A percentile compares a stretch with the other conserved stretches of the same genome.
phyloP scores from a whole-genome alignment of 64 coral and sea anemone genomes.

The Montipora sp. region DNA sequence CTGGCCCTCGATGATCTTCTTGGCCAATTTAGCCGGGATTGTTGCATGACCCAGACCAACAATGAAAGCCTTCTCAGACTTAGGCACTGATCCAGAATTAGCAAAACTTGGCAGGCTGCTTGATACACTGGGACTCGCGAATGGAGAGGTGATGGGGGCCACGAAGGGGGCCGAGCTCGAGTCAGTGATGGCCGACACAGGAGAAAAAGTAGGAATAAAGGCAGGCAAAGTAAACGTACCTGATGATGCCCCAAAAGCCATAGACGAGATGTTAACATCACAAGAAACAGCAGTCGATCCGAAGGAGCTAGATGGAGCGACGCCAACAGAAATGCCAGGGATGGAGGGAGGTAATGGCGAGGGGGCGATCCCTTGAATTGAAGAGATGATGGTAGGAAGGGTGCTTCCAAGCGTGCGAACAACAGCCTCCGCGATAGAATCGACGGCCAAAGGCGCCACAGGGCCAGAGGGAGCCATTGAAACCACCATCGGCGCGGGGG shows the following conservation, averaged over 20 bases:
- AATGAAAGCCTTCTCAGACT: not conserved
- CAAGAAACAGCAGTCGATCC: not conserved
- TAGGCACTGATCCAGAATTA: not conserved
- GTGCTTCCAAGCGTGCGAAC: not conserved
- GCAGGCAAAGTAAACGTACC: not conserved
- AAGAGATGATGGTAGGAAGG: not conserved
- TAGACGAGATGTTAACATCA: too few relatives aligned
- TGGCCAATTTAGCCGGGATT: not conserved
- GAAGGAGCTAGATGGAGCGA: not conserved
- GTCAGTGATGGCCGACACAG: not conserved
- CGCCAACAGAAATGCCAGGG: not conserved
- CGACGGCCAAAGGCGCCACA: not conserved
- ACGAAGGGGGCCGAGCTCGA: slow-evolving; percentile 1
- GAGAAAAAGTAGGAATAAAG: not conserved
- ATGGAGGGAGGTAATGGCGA: not conserved
- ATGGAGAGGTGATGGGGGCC: not conserved
- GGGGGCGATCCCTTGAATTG: not conserved
- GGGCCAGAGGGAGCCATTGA: not conserved
- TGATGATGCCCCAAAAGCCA: not conserved
- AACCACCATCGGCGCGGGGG: not conserved
- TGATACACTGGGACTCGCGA: not conserved
- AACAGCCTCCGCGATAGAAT: not conserved
- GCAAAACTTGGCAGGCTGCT: not conserved
- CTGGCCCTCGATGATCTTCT: not conserved
- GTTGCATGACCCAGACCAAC: slow-evolving; percentile 25